A percentile compares a stretch with the other conserved stretches of the same genome.
Conservation (phyloP, 2,113 vertebrate genomes). For the Ammodytes marinus region DNA sequence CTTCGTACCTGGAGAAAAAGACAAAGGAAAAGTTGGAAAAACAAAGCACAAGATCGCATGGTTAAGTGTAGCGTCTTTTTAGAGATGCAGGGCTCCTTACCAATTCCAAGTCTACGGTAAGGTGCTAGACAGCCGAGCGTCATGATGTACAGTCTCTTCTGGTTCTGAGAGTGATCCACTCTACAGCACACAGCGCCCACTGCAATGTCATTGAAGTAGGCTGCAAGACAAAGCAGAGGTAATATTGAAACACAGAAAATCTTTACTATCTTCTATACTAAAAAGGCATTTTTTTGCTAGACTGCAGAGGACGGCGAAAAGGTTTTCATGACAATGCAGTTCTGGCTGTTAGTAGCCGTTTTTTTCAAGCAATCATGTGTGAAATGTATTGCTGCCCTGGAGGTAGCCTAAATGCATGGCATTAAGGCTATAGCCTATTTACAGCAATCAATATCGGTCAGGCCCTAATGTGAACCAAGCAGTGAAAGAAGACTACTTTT, state of each 20-base stretch:
- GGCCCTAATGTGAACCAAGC: background rate
- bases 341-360: background rate
- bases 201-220: conserved; percentile 99
- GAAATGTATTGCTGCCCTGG: too few relatives aligned
- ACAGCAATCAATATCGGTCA: too few relatives aligned
- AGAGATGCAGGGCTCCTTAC: conserved; percentile 78
- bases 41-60: background rate
- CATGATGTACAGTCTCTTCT: conserved; percentile 99
- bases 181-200: conserved; percentile 99
- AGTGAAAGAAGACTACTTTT: background rate
- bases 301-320: background rate
- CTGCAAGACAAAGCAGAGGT: conserved; percentile 75
- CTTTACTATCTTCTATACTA: background rate
- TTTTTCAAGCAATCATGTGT: too few relatives aligned
- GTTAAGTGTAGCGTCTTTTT: background rate
- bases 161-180: conserved; percentile 99
- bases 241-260: background rate
- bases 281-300: background rate
- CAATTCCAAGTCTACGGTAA: conserved; percentile 98
- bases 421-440: too few relatives aligned
- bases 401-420: too few relatives aligned
- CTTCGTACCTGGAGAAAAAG: conserved; percentile 91
- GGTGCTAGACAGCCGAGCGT: conserved; percentile 98
- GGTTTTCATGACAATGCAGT: background rate
- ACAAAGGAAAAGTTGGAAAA: conserved; percentile 13